Base-by-base conservation (phyloP, 2,888 invertebrate genomes). In the Pantelozetes paolii region DNA sequence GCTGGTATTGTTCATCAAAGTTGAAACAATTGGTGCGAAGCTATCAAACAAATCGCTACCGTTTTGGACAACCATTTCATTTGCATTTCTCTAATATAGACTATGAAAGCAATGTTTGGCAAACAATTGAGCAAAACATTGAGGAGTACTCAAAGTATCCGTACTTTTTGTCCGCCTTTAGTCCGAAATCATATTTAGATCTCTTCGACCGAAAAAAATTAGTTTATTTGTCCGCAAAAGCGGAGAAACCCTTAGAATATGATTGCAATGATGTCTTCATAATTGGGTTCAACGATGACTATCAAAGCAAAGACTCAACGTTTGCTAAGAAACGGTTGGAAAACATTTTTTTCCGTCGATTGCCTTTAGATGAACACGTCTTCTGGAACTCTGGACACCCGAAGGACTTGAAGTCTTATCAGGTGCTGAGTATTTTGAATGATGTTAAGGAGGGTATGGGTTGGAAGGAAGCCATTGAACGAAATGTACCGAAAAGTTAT, bases 171-270 rank as follows among this genome's bases (percentile, higher is more conserved):
- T 62, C 62, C n/a, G 32, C 28, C 9, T 67, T 40, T 40, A 67
- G 23, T 11, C 11, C n/a, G 13, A 67, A 67, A 20, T 67, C 67
- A 42, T 67, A 67, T 67, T 67, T 67, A 42, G 67, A 67, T 40
- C 20, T 67, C 23, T 67, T 67, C 23, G 42, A 67, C 13, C 11
- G 15, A 23, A 36, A 42, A 67, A 42, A 5, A 42, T 36, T 67
- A 13, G 42, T 67, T 40, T 67, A 67, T 67, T 42, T 67, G 32
- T 40, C 67, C 11, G 26, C 42, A 1, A 67, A 42, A 40, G 67
- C 42, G 1, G 67, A 67, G 3, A 36, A 67, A 42, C 42, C n/a
- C 8, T 42, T 67, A 23, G 67, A 67, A 13, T 67, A 42, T n/a
- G 42, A 67, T 9, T 23, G 11, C 6, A 23, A 67, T 42, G 13